A percentile compares a stretch with the other conserved stretches of the same genome.
Evolutionary conservation across 2,113 vertebrate genomes (phyloP).

Genomic region (Strigops habroptila): DNA sequence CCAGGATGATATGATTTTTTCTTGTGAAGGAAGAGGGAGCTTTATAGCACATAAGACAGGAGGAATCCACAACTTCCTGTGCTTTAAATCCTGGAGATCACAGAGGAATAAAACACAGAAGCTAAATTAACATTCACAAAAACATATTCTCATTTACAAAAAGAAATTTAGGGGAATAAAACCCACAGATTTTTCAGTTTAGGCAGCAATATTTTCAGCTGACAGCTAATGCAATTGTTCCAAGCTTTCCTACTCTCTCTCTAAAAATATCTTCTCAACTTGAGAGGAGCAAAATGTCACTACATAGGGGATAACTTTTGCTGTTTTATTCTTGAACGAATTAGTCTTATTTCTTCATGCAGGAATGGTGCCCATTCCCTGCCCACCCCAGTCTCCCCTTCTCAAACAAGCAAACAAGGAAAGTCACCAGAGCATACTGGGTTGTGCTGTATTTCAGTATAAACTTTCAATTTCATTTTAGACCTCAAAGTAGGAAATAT

Average conservation of each 20-base stretch:
- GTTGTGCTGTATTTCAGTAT: neutral
- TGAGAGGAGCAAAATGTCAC: neutral
- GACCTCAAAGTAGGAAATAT: neutral
- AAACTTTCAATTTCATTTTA: neutral
- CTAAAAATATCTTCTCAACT: neutral
- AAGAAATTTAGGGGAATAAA: neutral
- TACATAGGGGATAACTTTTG: neutral
- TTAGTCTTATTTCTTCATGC: neutral
- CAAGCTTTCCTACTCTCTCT: neutral
- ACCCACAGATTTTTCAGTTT: neutral
- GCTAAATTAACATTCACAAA: neutral
- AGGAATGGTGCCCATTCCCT: neutral
- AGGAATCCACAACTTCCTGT: neutral
- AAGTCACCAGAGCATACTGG: neutral
- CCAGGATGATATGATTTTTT: neutral
- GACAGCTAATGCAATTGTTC: neutral
- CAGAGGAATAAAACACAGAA: neutral
- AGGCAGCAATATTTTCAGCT: neutral
- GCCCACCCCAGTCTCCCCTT: accelerated
- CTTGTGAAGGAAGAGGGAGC: neutral
- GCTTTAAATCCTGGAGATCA: neutral
- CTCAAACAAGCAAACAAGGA: neutral
- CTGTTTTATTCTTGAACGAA: neutral
- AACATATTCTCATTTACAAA: neutral
- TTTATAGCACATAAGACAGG: neutral